phyloP scores from a whole-genome alignment of 2,888 invertebrate species.

The Colostygia pectinataria region DNA sequence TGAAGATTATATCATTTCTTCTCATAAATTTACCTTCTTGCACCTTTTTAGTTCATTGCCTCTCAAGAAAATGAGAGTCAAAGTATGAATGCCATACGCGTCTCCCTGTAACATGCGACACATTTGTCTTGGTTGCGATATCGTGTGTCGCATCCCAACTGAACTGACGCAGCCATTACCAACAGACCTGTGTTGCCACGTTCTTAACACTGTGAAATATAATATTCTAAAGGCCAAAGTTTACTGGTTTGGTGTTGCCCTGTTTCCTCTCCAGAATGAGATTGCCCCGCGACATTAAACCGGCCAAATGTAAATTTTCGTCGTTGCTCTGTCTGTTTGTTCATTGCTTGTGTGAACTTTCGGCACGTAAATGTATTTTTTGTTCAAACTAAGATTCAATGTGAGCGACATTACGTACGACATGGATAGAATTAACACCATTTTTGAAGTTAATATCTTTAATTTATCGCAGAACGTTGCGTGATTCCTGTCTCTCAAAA shows the following conservation, averaged over 20 bases:
- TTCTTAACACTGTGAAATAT: conserved; percentile 30
- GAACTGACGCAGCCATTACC: conserved; percentile 56
- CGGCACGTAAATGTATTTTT: conserved; percentile 27
- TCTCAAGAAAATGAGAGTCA: conserved; percentile 61
- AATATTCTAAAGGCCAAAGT: conserved; percentile 49
- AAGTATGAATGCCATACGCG: conserved; percentile 56
- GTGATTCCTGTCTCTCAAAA: conserved; percentile 63
- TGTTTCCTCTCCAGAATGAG: conserved; percentile 75
- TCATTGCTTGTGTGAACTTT: conserved; percentile 45
- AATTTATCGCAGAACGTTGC: conserved; percentile 45
- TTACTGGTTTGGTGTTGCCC: conserved; percentile 53
- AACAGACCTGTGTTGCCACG: conserved; percentile 44
- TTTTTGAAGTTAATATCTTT: conserved; percentile 20
- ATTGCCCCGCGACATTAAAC: conserved; percentile 80
- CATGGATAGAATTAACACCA: conserved; percentile 20
- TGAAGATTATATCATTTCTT: conserved; percentile 16
- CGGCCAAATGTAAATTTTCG: conserved; percentile 78
- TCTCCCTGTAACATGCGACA: conserved; percentile 56
- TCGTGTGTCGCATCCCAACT: conserved; percentile 67
- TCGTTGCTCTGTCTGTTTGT: conserved; percentile 70
- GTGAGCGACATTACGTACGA: conserved; percentile 9
- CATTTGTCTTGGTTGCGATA: conserved; percentile 75
- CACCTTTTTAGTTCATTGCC: conserved; percentile 38
- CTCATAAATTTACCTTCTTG: conserved; percentile 16
- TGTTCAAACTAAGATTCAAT: conserved; percentile 19